A percentile compares a stretch with the other conserved stretches of the same genome.
phyloP scores from a whole-genome alignment of 2,797 vertebrate species.

The Semaprochilodus insignis region DNA sequence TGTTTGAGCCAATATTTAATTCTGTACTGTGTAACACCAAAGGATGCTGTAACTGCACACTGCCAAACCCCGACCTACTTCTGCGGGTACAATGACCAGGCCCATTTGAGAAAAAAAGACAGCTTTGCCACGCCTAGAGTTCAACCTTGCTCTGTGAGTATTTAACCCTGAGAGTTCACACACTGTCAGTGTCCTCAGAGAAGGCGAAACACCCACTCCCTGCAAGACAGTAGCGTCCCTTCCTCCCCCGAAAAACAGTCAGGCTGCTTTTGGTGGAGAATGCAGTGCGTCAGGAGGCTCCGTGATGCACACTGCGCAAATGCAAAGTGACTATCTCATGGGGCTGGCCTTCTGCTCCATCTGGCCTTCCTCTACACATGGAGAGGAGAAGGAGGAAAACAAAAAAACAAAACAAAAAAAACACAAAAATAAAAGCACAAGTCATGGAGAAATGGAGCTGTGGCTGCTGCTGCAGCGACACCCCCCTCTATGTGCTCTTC shows the following conservation, averaged over 20 bases:
- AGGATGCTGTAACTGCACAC: neutral
- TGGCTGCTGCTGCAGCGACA: constrained; percentile 5
- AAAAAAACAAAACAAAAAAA: constrained; percentile 27
- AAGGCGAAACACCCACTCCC: neutral
- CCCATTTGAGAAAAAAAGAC: neutral
- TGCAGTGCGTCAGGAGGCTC: constrained; percentile 47
- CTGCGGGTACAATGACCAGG: neutral
- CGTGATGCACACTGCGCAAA: constrained; percentile 59
- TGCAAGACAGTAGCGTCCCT: constrained; percentile 4
- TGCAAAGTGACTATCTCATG: constrained; percentile 60
- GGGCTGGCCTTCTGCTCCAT: constrained; percentile 59
- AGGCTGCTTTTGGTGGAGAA: constrained; percentile 58
- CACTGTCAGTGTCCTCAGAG: constrained; percentile 2
- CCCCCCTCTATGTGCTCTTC: constrained; percentile 27
- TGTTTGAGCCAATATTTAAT: neutral
- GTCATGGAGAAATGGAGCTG: constrained; percentile 34
- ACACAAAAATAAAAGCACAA: constrained; percentile 16
- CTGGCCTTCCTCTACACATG: constrained; percentile 53
- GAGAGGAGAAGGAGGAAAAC: constrained; percentile 36
- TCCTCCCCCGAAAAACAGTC: constrained; percentile 22
- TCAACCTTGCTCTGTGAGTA: neutral
- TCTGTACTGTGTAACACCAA: neutral
- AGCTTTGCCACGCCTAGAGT: neutral
- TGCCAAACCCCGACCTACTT: neutral
- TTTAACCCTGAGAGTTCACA: constrained; percentile 10